These are phyloP conservation scores for Siniperca obscura DNA, from an alignment of 2,797 vertebrate genomes.

Conservation along the genomic window DNA sequence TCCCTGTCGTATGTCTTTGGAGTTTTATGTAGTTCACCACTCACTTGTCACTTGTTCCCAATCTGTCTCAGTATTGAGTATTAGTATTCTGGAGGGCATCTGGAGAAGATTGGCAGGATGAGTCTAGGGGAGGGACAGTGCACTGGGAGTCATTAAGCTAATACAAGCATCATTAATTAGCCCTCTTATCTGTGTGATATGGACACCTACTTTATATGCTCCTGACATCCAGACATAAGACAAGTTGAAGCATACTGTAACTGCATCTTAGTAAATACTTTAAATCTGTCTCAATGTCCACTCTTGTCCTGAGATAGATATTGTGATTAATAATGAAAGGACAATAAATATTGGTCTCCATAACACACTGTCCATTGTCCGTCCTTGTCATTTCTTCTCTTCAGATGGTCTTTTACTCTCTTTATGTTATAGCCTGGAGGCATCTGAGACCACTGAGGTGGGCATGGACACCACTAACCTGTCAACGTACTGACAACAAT, in stretches of 20 bases:
- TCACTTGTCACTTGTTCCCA: not conserved
- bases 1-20: not conserved
- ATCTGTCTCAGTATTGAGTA: not conserved
- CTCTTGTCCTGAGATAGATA: not conserved
- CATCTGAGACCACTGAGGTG: not conserved
- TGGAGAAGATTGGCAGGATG: not conserved
- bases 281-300: not conserved
- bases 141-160: not conserved
- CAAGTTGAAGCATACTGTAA: not conserved
- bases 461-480: not conserved
- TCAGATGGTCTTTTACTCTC: not conserved
- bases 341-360: not conserved
- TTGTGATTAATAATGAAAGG: not conserved
- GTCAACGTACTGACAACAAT: slow-evolving; percentile 18
- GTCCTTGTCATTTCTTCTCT: not conserved
- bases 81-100: slow-evolving; percentile 1
- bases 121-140: not conserved
- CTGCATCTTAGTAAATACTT: not conserved
- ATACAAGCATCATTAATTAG: slow-evolving; percentile 17
- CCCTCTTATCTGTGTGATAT: not conserved
- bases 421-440: not conserved
- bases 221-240: not conserved
- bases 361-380: not conserved
- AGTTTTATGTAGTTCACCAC: not conserved
- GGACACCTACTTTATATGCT: not conserved